Evolutionary conservation across 2,888 invertebrate species (phyloP), one percentile per base, ranked within the genome.

Genomic region (Apamea monoglypha): DNA sequence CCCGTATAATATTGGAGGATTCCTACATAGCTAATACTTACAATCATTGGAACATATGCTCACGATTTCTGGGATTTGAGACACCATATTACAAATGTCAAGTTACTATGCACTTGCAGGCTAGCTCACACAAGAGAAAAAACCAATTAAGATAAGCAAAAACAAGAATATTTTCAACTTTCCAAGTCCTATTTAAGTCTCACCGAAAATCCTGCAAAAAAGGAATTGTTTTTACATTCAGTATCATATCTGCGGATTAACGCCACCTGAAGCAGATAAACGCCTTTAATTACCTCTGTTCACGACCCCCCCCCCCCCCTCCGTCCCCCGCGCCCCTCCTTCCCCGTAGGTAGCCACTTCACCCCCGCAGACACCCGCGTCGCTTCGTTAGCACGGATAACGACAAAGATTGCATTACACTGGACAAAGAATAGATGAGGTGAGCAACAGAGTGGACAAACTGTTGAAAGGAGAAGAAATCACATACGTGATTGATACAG

Each of bases 201-300:
- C n/a, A 4, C 44, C n/a, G 29, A 75, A 73, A 78, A 73, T 76
- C 10, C 59, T 32, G 53, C 67, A 70, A 76, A 81, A 88, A 90
- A 75, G 80, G 81, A 88, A 92, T 92, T 92, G 92, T 92, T 93
- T 92, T 83, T 81, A 84, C 81, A 89, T 91, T 89, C 89, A 92
- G 91, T 91, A 93, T 90, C 92, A 93, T 95, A 94, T 94, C 94
- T 94, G 78, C 63, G 81, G 92, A 94, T 94, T 94, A 94, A 92
- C 93, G 89, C 90, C 96, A 95, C 96, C 96, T 95, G 96, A 90
- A 88, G 90, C 92, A 94, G 96, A 96, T 96, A 96, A 96, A 95
- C 93, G 94, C 91, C 92, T 94, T 92, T 95, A 95, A 96, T 95
- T 94, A 94, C 93, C 91, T 90, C 88, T 90, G 86, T 91, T 89